A percentile compares a stretch with the other conserved stretches of the same genome.
Evolutionary conservation across 1,140 invertebrate genomes (phyloP).

Genomic region (Bombus turneri): DNA sequence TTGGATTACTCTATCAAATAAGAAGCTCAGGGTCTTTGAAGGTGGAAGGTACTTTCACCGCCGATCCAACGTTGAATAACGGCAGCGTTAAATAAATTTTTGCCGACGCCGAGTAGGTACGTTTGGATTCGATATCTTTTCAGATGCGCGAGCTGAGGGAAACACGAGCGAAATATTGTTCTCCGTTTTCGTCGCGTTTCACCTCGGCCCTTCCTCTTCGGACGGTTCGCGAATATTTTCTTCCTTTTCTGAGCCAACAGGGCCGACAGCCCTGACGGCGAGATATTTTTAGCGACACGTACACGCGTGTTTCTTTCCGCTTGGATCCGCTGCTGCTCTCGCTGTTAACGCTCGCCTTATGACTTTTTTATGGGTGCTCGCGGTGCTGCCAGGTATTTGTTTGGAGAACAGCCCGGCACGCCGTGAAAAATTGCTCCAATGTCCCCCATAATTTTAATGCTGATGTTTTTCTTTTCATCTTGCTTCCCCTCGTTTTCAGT

Average conservation of each 20-base stretch:
- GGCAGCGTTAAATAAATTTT: slow-evolving; percentile 36
- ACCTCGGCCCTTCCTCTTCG: not conserved
- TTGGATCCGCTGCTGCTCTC: too few relatives aligned
- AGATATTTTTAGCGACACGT: slow-evolving; percentile 12
- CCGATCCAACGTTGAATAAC: slow-evolving; percentile 15
- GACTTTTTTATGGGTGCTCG: not conserved
- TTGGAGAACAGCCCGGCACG: not conserved
- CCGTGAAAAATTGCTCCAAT: not conserved
- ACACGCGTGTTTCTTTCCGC: not conserved
- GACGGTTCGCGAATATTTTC: not conserved
- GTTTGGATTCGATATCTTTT: slow-evolving; percentile 4
- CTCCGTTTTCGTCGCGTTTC: not conserved
- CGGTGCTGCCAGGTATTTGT: not conserved
- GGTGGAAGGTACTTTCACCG: not conserved
- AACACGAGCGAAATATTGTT: not conserved
- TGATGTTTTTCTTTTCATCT: too few relatives aligned
- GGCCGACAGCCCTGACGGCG: not conserved
- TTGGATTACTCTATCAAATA: not conserved
- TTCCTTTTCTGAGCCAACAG: not conserved
- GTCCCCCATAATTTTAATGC: too few relatives aligned
- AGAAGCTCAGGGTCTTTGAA: slow-evolving; percentile 19
- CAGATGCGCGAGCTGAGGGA: too few relatives aligned
- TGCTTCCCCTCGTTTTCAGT: too few relatives aligned
- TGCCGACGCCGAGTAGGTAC: not conserved
- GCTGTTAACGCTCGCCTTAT: not conserved